Conservation (phyloP, 1,140 invertebrate species). For the Bactericera cockerelli region DNA sequence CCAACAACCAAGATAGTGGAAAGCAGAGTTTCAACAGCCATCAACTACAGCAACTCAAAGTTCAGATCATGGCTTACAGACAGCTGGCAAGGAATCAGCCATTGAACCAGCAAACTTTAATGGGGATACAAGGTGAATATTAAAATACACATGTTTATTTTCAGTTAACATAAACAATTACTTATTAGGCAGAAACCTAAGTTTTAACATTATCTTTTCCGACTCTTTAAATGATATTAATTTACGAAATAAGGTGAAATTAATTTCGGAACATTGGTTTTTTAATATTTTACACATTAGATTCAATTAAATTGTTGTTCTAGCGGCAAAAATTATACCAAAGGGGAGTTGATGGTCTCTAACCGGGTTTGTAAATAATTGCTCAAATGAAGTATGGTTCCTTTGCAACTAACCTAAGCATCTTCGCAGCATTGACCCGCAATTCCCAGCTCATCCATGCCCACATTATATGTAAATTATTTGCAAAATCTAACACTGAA, state of each 20-base stretch:
- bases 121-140: slow-evolving; percentile 47
- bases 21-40: slow-evolving; percentile 39
- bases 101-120: slow-evolving; percentile 56
- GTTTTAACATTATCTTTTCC: too few species aligned
- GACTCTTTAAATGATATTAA: slow-evolving; percentile 26
- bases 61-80: slow-evolving; percentile 93
- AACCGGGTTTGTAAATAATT: too few species aligned
- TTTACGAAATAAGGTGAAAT: too few species aligned
- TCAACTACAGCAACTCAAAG: slow-evolving; percentile 68
- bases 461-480: background rate
- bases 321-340: too few species aligned
- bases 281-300: too few species aligned
- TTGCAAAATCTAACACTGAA: background rate
- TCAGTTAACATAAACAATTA: background rate
- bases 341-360: too few species aligned
- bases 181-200: slow-evolving; percentile 20
- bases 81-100: slow-evolving; percentile 79
- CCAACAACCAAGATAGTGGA: background rate
- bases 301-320: too few species aligned
- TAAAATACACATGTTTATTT: slow-evolving; percentile 19
- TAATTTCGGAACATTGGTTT: too few species aligned
- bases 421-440: too few species aligned
- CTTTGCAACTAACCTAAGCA: too few species aligned
- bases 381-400: too few species aligned
- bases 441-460: too few species aligned